Evolutionary conservation across 2,113 vertebrate genomes (phyloP), one percentile per base, ranked within the genome.

Genomic region (Cromileptes altivelis): DNA sequence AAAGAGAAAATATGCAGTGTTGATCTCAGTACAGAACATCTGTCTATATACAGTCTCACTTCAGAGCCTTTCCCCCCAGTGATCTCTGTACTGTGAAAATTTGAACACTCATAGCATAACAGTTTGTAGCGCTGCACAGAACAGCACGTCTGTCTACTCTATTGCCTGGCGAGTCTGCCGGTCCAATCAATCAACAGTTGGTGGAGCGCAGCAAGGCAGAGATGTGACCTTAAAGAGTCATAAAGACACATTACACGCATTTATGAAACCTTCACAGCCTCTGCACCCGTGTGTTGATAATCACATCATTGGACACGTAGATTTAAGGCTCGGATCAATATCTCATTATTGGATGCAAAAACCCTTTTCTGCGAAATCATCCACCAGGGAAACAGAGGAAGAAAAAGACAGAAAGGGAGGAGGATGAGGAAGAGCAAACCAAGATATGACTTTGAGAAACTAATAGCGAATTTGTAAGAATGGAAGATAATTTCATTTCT

Each of bases 281-380:
- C 67, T 68, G 27, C 75, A 60, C 68, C 52, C 21, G 33, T 3
- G 14, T 47, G 12, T 75, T 81, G 60, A 87, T 88, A 62, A 82
- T 88, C 81, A 89, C 64, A 75, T 81, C 63, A 57, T 60, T 78
- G 78, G 68, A 64, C 75, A 64, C 42, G 37, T 45, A 70, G 72
- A 75, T 88, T 87, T 71, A 78, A 81, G 57, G 6, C 62, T 19
- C 37, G 4, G 75, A 93, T 94, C 88, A 61, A 92, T 92, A 93
- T 81, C 80, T 87, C 72, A 90, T 93, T 91, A 93, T 85, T 78
- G 74, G 17, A 91, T 91, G 88, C 81, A 90, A 86, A 90, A 90
- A 65, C 8, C 13, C 37, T 53, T 79, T 78, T 90, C 75, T 87
- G 63, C 56, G 63, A 64, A 84, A 81, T 85, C 42, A 50, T 81